Conservation (phyloP, 1,140 invertebrate species). For the Microplitis demolitor region DNA sequence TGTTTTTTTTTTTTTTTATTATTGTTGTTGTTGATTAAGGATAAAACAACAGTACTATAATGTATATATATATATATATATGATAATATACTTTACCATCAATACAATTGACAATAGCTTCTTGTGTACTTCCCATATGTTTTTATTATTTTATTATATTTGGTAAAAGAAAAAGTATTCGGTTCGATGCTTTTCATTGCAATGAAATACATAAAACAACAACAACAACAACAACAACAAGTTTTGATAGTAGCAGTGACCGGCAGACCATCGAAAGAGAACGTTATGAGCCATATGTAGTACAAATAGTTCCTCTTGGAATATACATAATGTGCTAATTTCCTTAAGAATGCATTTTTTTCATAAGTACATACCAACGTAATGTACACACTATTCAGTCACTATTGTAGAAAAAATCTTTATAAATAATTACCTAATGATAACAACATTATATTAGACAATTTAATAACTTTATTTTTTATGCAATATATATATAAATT, state of each 20-base stretch:
- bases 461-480: not conserved
- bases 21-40: no score
- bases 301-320: constrained; percentile 36
- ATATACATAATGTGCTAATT: constrained; percentile 48
- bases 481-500: no score
- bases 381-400: no score
- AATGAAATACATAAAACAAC: no score
- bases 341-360: constrained; percentile 49
- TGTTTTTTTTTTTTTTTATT: not conserved
- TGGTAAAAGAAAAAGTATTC: no score
- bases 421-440: constrained; percentile 10
- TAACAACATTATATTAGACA: not conserved
- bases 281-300: constrained; percentile 25
- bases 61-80: no score
- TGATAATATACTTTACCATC: no score
- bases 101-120: no score
- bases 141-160: no score
- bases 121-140: no score
- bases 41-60: no score
- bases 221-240: not conserved
- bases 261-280: constrained; percentile 30
- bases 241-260: constrained; percentile 1
- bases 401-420: not conserved
- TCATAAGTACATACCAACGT: constrained; percentile 10
- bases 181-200: no score